Evolutionary conservation across 1,140 invertebrate species (phyloP).

Genomic region (Pinna nobilis): DNA sequence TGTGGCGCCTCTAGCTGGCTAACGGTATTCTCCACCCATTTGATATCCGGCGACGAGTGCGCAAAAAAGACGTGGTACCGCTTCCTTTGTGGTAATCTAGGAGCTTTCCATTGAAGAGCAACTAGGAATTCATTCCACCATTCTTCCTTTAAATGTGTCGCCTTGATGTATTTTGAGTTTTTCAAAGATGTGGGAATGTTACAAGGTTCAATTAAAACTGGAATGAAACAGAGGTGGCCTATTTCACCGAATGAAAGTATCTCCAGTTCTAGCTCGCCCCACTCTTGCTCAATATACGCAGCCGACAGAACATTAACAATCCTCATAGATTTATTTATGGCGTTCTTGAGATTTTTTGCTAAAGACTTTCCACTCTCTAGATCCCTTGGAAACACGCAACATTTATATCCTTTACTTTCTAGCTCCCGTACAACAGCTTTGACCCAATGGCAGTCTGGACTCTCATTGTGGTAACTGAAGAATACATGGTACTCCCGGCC

Average conservation of each 20-base stretch:
- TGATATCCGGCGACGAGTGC: conserved; percentile 19
- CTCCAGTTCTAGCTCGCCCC: conserved; percentile 35
- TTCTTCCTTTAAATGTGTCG: conserved; percentile 21
- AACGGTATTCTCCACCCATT: conserved; percentile 31
- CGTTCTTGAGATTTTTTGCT: conserved; percentile 29
- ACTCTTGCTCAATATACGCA: conserved; percentile 39
- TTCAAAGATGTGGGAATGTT: conserved; percentile 40
- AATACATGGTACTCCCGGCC: conserved; percentile 39
- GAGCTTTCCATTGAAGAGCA: conserved; percentile 13
- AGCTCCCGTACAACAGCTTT: conserved; percentile 36
- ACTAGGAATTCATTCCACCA: conserved; percentile 37
- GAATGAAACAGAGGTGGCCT: conserved; percentile 32
- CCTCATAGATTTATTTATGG: conserved; percentile 23
- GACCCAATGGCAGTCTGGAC: conserved; percentile 37
- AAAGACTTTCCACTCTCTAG: conserved; percentile 24
- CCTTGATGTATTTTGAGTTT: conserved; percentile 38
- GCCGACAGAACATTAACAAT: conserved; percentile 31
- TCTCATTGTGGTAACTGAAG: conserved; percentile 33
- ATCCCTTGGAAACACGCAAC: conserved; percentile 37
- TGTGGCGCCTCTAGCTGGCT: conserved; percentile 32
- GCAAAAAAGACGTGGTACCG: conserved; percentile 38
- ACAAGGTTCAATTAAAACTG: conserved; percentile 42
- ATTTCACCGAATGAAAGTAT: conserved; percentile 11
- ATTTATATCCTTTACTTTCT: conserved; percentile 38
- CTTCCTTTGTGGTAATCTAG: conserved; percentile 23